Conservation (phyloP, 2,888 invertebrate species). For the Tanypteryx hageni region DNA sequence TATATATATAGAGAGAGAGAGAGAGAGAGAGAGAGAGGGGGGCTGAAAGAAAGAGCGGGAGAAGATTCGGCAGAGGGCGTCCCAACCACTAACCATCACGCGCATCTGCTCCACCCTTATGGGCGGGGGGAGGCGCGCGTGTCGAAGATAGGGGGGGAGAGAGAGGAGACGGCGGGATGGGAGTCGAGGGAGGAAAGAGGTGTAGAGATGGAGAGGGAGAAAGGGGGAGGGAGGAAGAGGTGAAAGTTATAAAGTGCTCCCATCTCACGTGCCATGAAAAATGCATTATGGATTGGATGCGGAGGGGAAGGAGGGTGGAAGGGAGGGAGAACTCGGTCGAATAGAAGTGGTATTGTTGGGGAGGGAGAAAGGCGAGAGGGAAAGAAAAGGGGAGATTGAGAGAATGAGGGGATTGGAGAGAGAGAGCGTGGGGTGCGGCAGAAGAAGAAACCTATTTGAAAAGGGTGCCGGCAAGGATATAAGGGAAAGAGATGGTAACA, state of each 20-base stretch:
- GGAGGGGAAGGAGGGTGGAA: not conserved
- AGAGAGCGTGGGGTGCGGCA: not conserved
- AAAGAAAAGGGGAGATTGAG: not conserved
- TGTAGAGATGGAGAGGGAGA: not conserved
- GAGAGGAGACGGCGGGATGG: not conserved
- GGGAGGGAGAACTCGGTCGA: not conserved
- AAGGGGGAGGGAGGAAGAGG: not conserved
- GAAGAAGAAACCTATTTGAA: not conserved
- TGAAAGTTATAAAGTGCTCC: conserved; percentile 64
- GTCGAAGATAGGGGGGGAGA: not conserved
- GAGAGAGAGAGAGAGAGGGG: not conserved
- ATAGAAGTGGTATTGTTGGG: conserved; percentile 29
- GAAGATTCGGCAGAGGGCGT: not conserved
- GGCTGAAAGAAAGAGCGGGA: not conserved
- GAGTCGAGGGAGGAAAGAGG: not conserved
- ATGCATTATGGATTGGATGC: conserved; percentile 64
- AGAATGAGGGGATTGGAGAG: not conserved
- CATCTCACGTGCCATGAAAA: conserved; percentile 63
- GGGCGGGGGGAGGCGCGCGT: not conserved
- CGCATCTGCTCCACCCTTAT: conserved; percentile 54
- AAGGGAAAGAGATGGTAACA: not conserved
- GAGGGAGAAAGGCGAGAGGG: not conserved
- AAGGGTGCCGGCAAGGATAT: not conserved
- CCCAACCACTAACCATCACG: conserved; percentile 38
- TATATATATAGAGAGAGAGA: not conserved